Conservation (phyloP, 2,888 invertebrate species). For the Drosophila multiciliata region DNA sequence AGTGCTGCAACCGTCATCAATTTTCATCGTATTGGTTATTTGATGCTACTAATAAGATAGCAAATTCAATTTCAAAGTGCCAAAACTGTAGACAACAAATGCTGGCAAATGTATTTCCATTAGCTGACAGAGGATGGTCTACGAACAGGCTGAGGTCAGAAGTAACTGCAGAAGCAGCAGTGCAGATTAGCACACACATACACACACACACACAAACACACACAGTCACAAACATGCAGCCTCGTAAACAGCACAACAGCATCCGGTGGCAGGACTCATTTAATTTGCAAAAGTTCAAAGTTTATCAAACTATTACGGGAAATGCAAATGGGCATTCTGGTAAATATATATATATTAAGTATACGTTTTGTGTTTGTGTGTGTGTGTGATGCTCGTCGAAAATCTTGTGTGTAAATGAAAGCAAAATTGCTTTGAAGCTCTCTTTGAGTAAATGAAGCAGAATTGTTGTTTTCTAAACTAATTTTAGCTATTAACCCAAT, state of each 20-base stretch:
- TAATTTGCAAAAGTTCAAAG: conserved; percentile 81
- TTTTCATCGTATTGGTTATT: conserved; percentile 53
- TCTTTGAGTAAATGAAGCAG: background rate
- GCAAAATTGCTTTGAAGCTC: background rate
- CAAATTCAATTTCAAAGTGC: conserved; percentile 75
- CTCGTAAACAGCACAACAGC: conserved; percentile 60
- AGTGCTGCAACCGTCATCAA: conserved; percentile 14
- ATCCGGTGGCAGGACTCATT: conserved; percentile 78
- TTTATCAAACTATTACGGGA: conserved; percentile 77
- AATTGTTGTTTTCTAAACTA: background rate
- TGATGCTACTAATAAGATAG: conserved; percentile 77
- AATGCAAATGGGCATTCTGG: conserved; percentile 66
- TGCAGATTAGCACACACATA: conserved; percentile 52
- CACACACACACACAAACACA: conserved; percentile 31
- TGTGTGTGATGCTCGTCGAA: background rate
- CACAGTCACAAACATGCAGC: conserved; percentile 3
- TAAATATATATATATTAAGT: conserved; percentile 44
- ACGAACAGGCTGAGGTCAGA: conserved; percentile 21
- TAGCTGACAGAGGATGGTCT: conserved; percentile 40
- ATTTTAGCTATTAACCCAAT: background rate
- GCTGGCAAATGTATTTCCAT: conserved; percentile 55
- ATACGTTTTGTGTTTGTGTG: conserved; percentile 8
- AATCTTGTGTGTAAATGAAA: background rate
- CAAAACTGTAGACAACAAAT: conserved; percentile 60
- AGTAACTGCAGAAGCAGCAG: conserved; percentile 20